Base-by-base conservation (phyloP, 64 coral and sea anemone species). In the Montipora capricornis region DNA sequence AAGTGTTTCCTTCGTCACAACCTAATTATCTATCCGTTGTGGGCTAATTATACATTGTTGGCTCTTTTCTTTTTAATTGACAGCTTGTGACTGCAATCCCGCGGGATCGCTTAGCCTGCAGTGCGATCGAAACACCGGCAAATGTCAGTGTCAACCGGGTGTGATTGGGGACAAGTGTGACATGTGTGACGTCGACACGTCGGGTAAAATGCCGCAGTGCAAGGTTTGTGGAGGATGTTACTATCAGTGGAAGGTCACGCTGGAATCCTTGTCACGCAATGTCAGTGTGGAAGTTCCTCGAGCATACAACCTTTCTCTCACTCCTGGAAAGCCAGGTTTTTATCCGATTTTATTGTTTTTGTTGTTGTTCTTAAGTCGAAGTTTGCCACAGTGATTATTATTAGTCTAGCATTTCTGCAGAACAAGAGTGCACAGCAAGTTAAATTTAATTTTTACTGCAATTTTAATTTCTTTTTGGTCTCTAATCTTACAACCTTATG, bases 181-280 rank as follows among this genome's bases (percentile, higher is more conserved):
- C 58, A 87, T 80, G 68, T 97, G 95, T 84, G 95, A 55, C 10
- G 92, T 74, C 10, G 89, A 97, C 60, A 97, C 95, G 7, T 20
- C 89, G 8, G 95, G 92, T 16, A 91, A 80, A 37, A 97, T 97
- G 95, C 95, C 95, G 6, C 66, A 79, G n/a, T 97, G 95, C 71
- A 92, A 97, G 52, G 89, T 94, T 1, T 97, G 95, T 15, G 95
- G 92, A 5, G 95, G 91, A 44, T 97, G 95, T 58, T 97, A 97
- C 77, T 80, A 94, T 67, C 92, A 94, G 70, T 97, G 95, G 95
- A 97, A 94, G 77, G 92, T 59, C 29, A 61, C 88, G 15, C 70
- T 97, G 20, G 83, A 89, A 12, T 75, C 90, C 5, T 57, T 97
- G 82, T 91, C 95, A 75, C 76, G 81, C 76, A 97, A 97, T 52